Conservation (phyloP, 2,797 vertebrate genomes). For the Mus caroli region DNA sequence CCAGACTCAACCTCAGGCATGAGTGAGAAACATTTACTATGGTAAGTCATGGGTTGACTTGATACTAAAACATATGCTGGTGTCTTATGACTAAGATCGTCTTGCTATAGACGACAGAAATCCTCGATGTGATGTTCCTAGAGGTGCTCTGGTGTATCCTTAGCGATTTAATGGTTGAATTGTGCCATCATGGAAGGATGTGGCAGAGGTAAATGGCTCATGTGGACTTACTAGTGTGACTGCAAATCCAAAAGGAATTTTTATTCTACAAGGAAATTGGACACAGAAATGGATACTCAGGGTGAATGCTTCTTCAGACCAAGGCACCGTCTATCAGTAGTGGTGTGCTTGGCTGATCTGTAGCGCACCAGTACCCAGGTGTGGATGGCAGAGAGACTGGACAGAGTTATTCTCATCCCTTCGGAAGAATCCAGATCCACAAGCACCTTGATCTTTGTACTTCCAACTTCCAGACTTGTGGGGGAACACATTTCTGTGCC, state of each 20-base stretch:
- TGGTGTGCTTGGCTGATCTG: not conserved
- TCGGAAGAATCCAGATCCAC: not conserved
- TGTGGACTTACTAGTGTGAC: not conserved
- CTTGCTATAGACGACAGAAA: not conserved
- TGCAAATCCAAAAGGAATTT: not conserved
- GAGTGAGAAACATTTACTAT: not conserved
- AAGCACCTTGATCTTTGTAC: not conserved
- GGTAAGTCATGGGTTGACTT: not conserved
- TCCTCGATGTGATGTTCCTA: not conserved
- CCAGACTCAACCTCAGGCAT: not conserved
- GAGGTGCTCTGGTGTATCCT: not conserved
- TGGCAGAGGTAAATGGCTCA: not conserved
- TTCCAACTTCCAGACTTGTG: not conserved
- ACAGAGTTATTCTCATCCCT: not conserved
- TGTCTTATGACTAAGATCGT: not conserved
- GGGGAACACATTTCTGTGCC: not conserved
- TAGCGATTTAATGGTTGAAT: not conserved
- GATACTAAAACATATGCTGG: not conserved
- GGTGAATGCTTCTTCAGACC: not conserved
- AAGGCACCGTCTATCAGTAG: not conserved
- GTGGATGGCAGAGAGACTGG: not conserved
- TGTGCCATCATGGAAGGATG: not conserved
- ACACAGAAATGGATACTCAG: not conserved
- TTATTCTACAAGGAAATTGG: not conserved
- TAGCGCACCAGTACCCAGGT: too few relatives aligned